Evolutionary conservation across 2,888 invertebrate genomes (phyloP).

Genomic region (Tipula helvola): DNA sequence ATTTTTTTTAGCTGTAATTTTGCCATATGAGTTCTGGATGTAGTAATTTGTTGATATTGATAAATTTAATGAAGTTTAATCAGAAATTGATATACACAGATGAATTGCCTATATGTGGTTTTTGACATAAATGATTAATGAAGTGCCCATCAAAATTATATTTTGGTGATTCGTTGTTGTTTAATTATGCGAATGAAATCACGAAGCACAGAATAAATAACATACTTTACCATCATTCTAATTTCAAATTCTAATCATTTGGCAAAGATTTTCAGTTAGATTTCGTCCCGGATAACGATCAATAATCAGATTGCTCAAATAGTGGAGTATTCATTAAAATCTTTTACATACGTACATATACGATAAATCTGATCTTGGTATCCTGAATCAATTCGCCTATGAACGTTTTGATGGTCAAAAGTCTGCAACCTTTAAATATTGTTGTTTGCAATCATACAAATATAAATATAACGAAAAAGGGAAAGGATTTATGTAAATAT

Average conservation of each 20-base stretch:
- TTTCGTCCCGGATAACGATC: too few relatives aligned
- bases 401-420: neutral
- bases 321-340: too few relatives aligned
- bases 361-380: too few relatives aligned
- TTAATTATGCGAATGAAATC: too few relatives aligned
- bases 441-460: neutral
- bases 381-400: too few relatives aligned
- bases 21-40: neutral
- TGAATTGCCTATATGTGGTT: neutral
- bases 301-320: too few relatives aligned
- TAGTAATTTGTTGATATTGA: neutral
- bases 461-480: neutral
- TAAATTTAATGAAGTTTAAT: neutral
- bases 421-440: neutral
- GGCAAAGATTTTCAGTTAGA: too few relatives aligned
- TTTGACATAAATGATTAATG: neutral
- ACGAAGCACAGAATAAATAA: too few relatives aligned
- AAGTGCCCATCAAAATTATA: neutral
- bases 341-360: too few relatives aligned
- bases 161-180: too few relatives aligned
- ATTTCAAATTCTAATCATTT: too few relatives aligned
- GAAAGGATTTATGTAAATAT: neutral
- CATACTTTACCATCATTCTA: too few relatives aligned
- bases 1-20: neutral
- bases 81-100: neutral